A percentile compares a stretch with the other conserved stretches of the same genome.
phyloP scores from a whole-genome alignment of 2,797 vertebrate species.

The Urosaurus nigricauda region DNA sequence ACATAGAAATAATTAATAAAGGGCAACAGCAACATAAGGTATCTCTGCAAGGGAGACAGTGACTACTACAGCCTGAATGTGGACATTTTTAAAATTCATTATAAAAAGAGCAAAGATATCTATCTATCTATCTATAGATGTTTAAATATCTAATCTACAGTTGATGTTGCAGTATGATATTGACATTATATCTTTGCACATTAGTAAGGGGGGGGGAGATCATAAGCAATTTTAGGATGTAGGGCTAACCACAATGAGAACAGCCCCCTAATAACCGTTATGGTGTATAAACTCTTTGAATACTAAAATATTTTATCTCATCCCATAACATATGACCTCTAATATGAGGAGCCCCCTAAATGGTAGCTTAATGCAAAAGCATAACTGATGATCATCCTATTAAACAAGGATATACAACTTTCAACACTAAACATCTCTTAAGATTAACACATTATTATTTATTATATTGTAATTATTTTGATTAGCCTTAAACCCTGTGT shows the following conservation, averaged over 20 bases:
- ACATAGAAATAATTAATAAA: slow-evolving; percentile 47
- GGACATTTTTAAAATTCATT: not conserved
- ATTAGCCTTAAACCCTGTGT: too few species aligned
- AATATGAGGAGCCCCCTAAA: not conserved
- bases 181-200: not conserved
- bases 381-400: not conserved
- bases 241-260: not conserved
- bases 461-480: too few species aligned
- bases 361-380: not conserved
- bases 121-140: too few species aligned
- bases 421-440: too few species aligned
- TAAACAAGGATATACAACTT: too few species aligned
- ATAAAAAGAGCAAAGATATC: not conserved
- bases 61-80: slow-evolving; percentile 6
- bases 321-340: too few species aligned
- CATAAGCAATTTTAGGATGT: not conserved
- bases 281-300: too few species aligned
- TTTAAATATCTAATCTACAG: slow-evolving; percentile 7
- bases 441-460: too few species aligned
- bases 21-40: slow-evolving; percentile 40
- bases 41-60: slow-evolving; percentile 32
- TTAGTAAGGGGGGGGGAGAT: not conserved
- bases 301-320: too few species aligned
- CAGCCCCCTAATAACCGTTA: not conserved
- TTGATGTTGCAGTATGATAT: not conserved